Evolutionary conservation across 2,888 invertebrate genomes (phyloP), one percentile per base, ranked within the genome.

Genomic region (Keiferia lycopersicella): DNA sequence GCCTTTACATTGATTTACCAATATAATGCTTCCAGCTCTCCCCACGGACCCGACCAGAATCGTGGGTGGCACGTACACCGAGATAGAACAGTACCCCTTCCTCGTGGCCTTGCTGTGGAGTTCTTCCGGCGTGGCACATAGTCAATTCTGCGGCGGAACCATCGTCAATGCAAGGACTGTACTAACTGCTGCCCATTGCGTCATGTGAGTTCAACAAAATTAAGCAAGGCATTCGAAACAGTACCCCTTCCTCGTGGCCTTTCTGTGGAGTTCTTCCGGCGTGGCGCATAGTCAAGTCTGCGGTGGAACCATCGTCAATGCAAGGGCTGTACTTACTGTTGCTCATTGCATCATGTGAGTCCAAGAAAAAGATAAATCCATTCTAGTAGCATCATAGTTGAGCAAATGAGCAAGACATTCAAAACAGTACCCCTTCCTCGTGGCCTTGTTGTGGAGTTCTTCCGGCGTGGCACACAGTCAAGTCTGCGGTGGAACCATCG

Each of bases 41-140:
- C 61, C 61, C 56, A 16, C 8, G 30, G 26, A 22, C 14, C 26
- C 45, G 3, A 4, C 11, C 14, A 30, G 72, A 65, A 80, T 81
- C 20, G 72, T 80, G 1, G 81, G 81, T 11, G 81, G 81, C 0
- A 66, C 72, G 2, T 34, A 64, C 7, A 76, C 80, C 3, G 75
- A 72, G 0, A 79, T 81, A 53, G 22, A 63, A 0, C 64, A 68
- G 14, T 80, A 76, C 56, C 80, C 80, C 0, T 61, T 62, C 11
- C 74, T 73, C 0, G 71, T 68, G 0, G 64, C 75, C 18, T 62
- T 78, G 1, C 64, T 79, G 2, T 0, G 2, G 4, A 34, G 34
- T 2, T 1, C 6, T 1, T 16, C 50, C 50, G 61, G 61, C 38
- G 3, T n/a, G 11, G 16, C 3, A 10, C 26, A 20, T 20, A 50